Evolutionary conservation across 2,888 invertebrate genomes (phyloP).

Genomic region (Mechanitis mazaeus): DNA sequence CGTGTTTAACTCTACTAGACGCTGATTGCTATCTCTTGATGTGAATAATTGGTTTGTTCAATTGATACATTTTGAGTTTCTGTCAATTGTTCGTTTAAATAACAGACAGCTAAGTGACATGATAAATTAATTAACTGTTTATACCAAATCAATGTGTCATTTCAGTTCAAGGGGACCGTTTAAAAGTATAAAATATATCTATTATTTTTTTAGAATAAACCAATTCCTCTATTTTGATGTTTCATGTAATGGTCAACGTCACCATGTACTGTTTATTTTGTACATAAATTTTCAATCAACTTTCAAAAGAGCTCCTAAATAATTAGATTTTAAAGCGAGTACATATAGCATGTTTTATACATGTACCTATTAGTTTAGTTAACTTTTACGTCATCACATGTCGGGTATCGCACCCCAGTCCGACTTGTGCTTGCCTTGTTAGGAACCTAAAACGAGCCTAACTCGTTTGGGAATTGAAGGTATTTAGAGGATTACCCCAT

Average conservation of each 20-base stretch:
- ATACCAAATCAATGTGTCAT: neutral
- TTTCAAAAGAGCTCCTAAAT: too few relatives aligned
- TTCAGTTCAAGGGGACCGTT: neutral
- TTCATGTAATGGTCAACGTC: too few relatives aligned
- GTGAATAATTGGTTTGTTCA: slow-evolving; percentile 13
- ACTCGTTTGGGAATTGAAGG: slow-evolving; percentile 48
- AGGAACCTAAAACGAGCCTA: slow-evolving; percentile 43
- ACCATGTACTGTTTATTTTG: too few relatives aligned
- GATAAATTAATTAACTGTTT: neutral
- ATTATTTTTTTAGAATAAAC: too few relatives aligned
- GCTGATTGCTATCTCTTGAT: slow-evolving; percentile 15
- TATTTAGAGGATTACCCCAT: slow-evolving; percentile 40
- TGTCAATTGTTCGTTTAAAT: slow-evolving; percentile 9
- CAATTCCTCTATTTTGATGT: too few relatives aligned
- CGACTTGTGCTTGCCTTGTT: slow-evolving; percentile 57
- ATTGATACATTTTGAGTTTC: slow-evolving; percentile 3
- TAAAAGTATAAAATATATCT: too few relatives aligned
- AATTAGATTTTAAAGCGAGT: too few relatives aligned
- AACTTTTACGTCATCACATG: slow-evolving; percentile 26
- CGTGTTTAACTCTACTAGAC: slow-evolving; percentile 15
- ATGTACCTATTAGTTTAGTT: too few relatives aligned
- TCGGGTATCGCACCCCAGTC: slow-evolving; percentile 33
- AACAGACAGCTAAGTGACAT: neutral
- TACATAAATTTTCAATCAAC: too few relatives aligned
- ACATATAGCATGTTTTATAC: too few relatives aligned